Percentiles rank a stretch among this genome's conserved stretches.
Evolutionary conservation across 2,797 vertebrate genomes (phyloP).

Genomic region (Gymnodraco acuticeps): DNA sequence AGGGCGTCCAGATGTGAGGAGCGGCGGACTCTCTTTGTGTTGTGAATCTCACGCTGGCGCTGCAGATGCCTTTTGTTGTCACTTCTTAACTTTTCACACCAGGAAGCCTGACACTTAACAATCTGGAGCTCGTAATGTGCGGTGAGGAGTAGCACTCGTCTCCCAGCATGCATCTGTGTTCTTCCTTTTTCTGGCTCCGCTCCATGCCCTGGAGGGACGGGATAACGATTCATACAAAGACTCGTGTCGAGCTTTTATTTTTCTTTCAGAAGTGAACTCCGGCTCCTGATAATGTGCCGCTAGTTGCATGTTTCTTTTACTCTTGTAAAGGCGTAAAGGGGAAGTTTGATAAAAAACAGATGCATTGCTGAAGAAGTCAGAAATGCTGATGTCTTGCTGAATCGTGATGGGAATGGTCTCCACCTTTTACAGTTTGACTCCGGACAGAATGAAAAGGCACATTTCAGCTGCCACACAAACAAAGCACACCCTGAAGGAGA

Average conservation of each 20-base stretch:
- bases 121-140: conserved; percentile 74
- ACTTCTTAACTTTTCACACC: conserved; percentile 71
- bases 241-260: conserved; percentile 19
- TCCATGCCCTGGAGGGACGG: conserved; percentile 62
- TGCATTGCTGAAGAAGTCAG: conserved; percentile 59
- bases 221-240: conserved; percentile 69
- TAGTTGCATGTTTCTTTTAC: conserved; percentile 49
- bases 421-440: conserved; percentile 28
- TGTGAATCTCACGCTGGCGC: conserved; percentile 61
- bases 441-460: conserved; percentile 47
- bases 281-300: conserved; percentile 31
- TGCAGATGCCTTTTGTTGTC: conserved; percentile 74
- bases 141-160: conserved; percentile 53
- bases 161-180: conserved; percentile 69
- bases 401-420: conserved; percentile 38
- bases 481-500: conserved; percentile 15
- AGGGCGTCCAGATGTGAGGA: conserved; percentile 68
- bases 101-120: conserved; percentile 76
- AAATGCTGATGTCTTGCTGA: conserved; percentile 50
- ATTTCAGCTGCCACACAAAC: conserved; percentile 46
- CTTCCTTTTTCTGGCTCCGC: conserved; percentile 20
- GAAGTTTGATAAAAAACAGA: conserved; percentile 23
- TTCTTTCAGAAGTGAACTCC: conserved; percentile 29
- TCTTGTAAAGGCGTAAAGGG: conserved; percentile 27
- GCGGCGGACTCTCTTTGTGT: conserved; percentile 41